These are phyloP conservation scores for Stomorhina lunata DNA, from an alignment of 2,888 invertebrate species.

Conservation along the genomic window DNA sequence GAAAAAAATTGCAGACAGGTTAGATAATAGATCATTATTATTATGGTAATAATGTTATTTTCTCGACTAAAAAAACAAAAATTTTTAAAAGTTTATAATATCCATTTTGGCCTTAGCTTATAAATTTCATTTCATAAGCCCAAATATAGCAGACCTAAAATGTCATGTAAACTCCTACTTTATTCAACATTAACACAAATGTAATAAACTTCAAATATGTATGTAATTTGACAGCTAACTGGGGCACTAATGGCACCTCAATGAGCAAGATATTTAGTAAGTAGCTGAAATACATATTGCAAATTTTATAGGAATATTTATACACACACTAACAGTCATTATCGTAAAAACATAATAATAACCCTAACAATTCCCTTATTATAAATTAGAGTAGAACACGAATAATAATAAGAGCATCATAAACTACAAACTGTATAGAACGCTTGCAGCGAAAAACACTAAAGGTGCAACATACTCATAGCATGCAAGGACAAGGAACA, in stretches of 20 bases:
- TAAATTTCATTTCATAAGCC: no score
- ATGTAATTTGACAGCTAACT: not conserved
- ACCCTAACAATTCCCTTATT: not conserved
- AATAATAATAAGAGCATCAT: conserved; percentile 2
- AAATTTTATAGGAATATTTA: no score
- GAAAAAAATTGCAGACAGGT: no score
- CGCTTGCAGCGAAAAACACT: not conserved
- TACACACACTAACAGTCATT: not conserved
- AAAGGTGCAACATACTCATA: not conserved
- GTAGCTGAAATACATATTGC: no score
- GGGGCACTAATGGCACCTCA: not conserved
- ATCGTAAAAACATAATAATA: conserved; percentile 22
- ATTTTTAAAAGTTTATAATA: no score
- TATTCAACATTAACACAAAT: not conserved
- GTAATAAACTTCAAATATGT: not conserved
- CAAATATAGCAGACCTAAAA: no score
- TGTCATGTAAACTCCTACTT: no score
- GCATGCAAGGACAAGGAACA: not conserved
- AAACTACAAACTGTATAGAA: not conserved
- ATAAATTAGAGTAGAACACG: conserved; percentile 37
- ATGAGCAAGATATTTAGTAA: not conserved
- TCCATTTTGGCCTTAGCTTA: no score
- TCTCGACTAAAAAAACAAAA: no score
- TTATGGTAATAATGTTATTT: no score
- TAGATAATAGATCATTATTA: no score